Percentiles rank a stretch among this genome's conserved stretches.
These are phyloP conservation scores for Habropoda laboriosa DNA, from an alignment of 1,140 invertebrate species.

Conservation along the genomic window DNA sequence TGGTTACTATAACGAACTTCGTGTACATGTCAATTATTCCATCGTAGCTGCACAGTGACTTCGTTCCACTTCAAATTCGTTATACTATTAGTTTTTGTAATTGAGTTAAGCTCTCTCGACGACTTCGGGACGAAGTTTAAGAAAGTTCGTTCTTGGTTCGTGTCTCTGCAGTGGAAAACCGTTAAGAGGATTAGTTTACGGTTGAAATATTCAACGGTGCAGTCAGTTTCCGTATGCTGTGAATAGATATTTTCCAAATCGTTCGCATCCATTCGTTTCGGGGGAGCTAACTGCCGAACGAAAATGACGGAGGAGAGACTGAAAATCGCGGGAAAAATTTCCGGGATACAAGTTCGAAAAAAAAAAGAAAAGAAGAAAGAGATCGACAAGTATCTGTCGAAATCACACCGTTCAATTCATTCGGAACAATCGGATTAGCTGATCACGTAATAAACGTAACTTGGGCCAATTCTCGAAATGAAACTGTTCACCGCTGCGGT, in stretches of 20 bases:
- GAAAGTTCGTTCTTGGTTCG: not conserved
- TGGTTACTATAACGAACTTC: not conserved
- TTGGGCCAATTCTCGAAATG: not conserved
- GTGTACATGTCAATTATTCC: not conserved
- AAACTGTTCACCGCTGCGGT: not conserved
- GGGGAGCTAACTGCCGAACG: too few species aligned
- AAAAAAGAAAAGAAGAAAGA: too few species aligned
- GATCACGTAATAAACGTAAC: too few species aligned
- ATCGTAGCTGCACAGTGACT: not conserved
- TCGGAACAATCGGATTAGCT: too few species aligned
- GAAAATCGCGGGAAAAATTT: too few species aligned
- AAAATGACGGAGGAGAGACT: too few species aligned
- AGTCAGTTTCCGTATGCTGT: not conserved
- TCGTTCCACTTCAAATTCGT: not conserved
- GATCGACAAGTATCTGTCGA: too few species aligned
- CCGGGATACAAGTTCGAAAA: too few species aligned
- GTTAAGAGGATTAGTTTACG: not conserved
- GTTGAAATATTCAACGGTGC: not conserved
- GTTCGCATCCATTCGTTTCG: too few species aligned
- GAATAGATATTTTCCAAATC: too few species aligned
- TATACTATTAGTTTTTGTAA: conserved; percentile 3
- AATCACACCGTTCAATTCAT: too few species aligned
- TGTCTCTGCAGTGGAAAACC: not conserved
- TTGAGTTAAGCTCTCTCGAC: not conserved
- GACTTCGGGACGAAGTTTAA: not conserved